phyloP scores from a whole-genome alignment of 2,113 vertebrate species.

The Heteronetta atricapilla region DNA sequence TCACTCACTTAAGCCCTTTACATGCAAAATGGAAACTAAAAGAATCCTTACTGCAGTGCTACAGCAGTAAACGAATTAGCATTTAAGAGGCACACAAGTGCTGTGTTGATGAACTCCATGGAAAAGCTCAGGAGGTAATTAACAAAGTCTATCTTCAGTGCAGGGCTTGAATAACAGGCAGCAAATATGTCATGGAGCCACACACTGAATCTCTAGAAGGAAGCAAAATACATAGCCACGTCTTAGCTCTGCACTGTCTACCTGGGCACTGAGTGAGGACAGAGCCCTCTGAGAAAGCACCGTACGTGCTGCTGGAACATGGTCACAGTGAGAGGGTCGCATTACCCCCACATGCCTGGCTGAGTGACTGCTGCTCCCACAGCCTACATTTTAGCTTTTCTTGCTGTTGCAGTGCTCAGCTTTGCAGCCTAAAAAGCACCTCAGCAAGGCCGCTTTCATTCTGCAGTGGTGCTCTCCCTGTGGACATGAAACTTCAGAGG shows the following conservation, averaged over 20 bases:
- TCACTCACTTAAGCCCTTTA: neutral
- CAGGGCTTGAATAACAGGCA: neutral
- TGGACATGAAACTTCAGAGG: neutral
- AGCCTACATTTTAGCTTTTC: neutral
- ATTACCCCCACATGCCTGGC: accelerated
- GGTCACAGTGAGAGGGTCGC: accelerated
- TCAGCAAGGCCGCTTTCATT: neutral
- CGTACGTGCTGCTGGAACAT: neutral
- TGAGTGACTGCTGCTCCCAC: neutral
- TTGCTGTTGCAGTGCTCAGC: accelerated
- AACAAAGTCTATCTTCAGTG: neutral
- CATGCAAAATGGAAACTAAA: neutral
- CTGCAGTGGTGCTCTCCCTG: neutral
- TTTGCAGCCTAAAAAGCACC: neutral
- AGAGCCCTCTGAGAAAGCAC: neutral
- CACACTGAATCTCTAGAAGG: neutral
- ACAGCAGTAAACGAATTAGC: neutral
- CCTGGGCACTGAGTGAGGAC: neutral
- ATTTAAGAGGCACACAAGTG: neutral
- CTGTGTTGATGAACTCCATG: neutral
- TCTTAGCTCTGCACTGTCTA: neutral
- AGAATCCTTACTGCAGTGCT: neutral
- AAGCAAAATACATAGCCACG: neutral
- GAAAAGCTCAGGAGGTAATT: conserved; percentile 18
- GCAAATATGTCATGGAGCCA: neutral